Evolutionary conservation across 2,888 invertebrate species (phyloP).

Genomic region (Parelbella ahira): DNA sequence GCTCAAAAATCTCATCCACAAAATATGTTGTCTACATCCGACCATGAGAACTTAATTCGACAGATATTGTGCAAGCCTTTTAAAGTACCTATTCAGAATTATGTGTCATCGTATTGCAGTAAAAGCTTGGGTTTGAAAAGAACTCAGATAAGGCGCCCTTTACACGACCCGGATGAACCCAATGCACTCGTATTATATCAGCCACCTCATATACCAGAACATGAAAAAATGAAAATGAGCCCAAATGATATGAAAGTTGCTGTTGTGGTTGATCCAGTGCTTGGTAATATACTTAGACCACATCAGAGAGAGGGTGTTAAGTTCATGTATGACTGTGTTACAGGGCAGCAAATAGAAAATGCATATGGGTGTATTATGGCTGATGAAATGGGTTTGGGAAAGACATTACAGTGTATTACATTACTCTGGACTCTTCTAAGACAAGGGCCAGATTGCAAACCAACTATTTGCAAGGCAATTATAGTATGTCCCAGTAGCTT

Average conservation of each 20-base stretch:
- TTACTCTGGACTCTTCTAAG: slow-evolving; percentile 95
- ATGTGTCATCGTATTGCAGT: slow-evolving; percentile 86
- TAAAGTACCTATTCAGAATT: slow-evolving; percentile 95
- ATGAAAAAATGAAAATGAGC: slow-evolving; percentile 92
- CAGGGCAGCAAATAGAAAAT: slow-evolving; percentile 91
- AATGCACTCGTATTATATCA: slow-evolving; percentile 93
- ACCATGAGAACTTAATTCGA: slow-evolving; percentile 90
- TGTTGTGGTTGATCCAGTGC: slow-evolving; percentile 97
- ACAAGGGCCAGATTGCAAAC: slow-evolving; percentile 95
- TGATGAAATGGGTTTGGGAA: slow-evolving; percentile 99
- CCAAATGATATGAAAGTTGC: slow-evolving; percentile 87
- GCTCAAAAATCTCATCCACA: slow-evolving; percentile 62
- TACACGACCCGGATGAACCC: slow-evolving; percentile 96
- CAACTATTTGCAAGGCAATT: slow-evolving; percentile 94
- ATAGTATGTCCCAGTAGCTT: slow-evolving; percentile 98
- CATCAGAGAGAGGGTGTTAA: slow-evolving; percentile 99
- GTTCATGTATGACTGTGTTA: slow-evolving; percentile 99
- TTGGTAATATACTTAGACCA: slow-evolving; percentile 94
- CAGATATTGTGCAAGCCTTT: slow-evolving; percentile 92
- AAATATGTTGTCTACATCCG: slow-evolving; percentile 71
- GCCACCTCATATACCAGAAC: slow-evolving; percentile 91
- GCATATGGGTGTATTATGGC: slow-evolving; percentile 99
- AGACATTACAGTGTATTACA: slow-evolving; percentile 98
- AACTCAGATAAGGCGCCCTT: slow-evolving; percentile 82
- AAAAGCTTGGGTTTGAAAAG: slow-evolving; percentile 90